These are phyloP conservation scores for Cephalopachus bancanus DNA, from an alignment of 2,797 vertebrate genomes.

Conservation along the genomic window DNA sequence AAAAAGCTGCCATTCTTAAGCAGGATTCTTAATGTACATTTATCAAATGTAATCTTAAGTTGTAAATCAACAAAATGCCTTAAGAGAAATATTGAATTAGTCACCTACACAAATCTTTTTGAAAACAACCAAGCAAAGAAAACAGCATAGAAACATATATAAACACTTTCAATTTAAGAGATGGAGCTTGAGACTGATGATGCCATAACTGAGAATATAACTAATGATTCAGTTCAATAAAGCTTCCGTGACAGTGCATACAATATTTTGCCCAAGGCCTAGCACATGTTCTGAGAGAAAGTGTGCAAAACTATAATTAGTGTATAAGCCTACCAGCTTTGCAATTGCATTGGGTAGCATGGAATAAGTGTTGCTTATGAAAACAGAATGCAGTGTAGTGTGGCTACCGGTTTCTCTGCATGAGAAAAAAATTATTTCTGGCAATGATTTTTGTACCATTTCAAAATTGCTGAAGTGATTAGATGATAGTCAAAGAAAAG, in stretches of 20 bases:
- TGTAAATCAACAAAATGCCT: conserved; percentile 45
- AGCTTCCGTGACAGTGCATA: not conserved
- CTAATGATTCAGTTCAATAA: conserved; percentile 63
- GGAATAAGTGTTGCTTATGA: conserved; percentile 1
- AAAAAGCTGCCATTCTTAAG: not conserved
- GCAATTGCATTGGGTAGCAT: not conserved
- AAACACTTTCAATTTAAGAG: conserved; percentile 37
- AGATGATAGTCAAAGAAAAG: conserved; percentile 53
- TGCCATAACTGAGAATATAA: not conserved
- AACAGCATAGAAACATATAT: not conserved
- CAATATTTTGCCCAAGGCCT: conserved; percentile 24
- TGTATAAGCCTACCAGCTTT: conserved; percentile 14
- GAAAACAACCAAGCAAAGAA: conserved; percentile 24
- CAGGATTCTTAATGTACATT: conserved; percentile 6
- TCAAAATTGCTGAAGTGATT: conserved; percentile 32
- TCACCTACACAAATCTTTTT: not conserved
- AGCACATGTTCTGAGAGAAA: not conserved
- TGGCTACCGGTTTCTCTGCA: not conserved
- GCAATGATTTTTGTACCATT: conserved; percentile 40
- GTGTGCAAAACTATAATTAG: conserved; percentile 31
- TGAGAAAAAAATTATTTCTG: conserved; percentile 10
- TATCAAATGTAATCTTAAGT: not conserved
- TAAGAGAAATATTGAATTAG: conserved; percentile 42
- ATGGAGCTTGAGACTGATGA: conserved; percentile 29
- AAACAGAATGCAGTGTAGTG: conserved; percentile 33